phyloP scores from a whole-genome alignment of 2,113 vertebrate genomes.

The Chaetodon trifascialis region DNA sequence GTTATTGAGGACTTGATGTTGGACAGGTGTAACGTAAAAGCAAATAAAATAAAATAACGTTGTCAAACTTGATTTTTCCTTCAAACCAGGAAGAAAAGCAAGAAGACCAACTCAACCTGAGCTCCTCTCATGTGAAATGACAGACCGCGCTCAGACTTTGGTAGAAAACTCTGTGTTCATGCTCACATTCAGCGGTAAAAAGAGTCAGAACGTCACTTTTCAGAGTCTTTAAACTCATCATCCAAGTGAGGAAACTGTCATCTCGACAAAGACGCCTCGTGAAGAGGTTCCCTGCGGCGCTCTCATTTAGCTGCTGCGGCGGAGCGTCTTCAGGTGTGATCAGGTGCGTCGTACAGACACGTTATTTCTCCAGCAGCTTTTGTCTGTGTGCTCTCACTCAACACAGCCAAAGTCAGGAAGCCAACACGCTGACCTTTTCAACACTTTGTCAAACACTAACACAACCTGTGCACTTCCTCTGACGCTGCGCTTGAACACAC shows the following conservation, averaged over 20 bases:
- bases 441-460: not conserved
- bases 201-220: not conserved
- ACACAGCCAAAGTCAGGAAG: conserved; percentile 1
- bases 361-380: not conserved
- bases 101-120: no score
- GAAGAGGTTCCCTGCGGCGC: not conserved
- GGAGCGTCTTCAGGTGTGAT: not conserved
- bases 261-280: not conserved
- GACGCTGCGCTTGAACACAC: not conserved
- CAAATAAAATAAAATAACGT: no score
- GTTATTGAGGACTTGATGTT: no score
- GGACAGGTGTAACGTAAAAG: no score
- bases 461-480: not conserved
- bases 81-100: not conserved
- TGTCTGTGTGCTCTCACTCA: not conserved
- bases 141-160: no score
- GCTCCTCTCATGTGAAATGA: no score
- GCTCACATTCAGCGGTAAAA: not conserved
- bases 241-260: not conserved
- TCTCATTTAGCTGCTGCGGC: not conserved
- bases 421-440: conserved; percentile 26
- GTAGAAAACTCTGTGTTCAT: not conserved
- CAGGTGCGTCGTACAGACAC: no score
- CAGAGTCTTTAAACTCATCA: not conserved
- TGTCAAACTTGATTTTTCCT: no score